phyloP scores from a whole-genome alignment of 2,113 vertebrate genomes.

The Oryctolagus cuniculus region mOryCun1.1 NC_091453.1:4847001-4847500 shows the following conservation, averaged over 20 bases:
- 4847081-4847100: constrained; percentile 14
- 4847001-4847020: background rate
- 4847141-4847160: constrained; percentile 1
- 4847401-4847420: constrained; percentile 33
- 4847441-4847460: too few species aligned
- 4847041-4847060: background rate
- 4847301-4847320: too few species aligned
- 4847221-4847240: constrained; percentile 5
- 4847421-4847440: background rate
- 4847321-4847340: background rate
- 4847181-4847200: background rate
- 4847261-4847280: background rate
- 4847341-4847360: constrained; percentile 14
- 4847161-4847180: background rate
- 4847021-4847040: background rate
- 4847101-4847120: background rate
- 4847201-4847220: background rate
- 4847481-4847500: too few species aligned
- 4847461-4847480: too few species aligned
- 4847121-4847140: constrained; percentile 7
- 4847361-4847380: constrained; percentile 26
- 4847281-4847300: too few species aligned
- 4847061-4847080: background rate
- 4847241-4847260: background rate
- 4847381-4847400: constrained; percentile 38